A percentile compares a stretch with the other conserved stretches of the same genome.
Conservation (phyloP, 2,888 invertebrate species). For the Caenorhabditis sulstoni region DNA sequence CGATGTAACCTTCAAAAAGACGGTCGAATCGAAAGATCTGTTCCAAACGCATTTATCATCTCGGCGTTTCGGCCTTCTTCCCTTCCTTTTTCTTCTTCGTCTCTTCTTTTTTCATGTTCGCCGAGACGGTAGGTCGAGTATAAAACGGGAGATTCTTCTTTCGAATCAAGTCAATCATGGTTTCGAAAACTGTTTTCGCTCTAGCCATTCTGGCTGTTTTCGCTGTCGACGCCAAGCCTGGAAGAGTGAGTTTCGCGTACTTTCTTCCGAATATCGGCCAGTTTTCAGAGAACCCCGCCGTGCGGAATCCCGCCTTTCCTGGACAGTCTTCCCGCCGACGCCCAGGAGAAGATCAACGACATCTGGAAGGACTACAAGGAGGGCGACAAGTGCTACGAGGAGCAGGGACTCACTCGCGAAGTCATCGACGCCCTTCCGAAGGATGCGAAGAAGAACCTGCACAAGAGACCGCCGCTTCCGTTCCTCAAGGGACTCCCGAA, state of each 20-base stretch:
- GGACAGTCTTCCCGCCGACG: slow-evolving; percentile 65
- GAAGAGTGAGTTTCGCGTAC: slow-evolving; percentile 27
- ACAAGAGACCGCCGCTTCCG: slow-evolving; percentile 56
- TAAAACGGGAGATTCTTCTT: slow-evolving; percentile 12
- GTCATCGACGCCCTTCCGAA: slow-evolving; percentile 65
- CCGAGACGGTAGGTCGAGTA: slow-evolving; percentile 38
- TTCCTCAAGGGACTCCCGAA: slow-evolving; percentile 62
- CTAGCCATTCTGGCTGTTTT: slow-evolving; percentile 22
- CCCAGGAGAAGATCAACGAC: slow-evolving; percentile 62
- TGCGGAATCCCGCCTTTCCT: slow-evolving; percentile 69
- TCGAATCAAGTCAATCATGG: slow-evolving; percentile 22
- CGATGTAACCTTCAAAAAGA: slow-evolving; percentile 21
- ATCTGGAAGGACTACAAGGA: slow-evolving; percentile 72
- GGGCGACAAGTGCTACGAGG: slow-evolving; percentile 71
- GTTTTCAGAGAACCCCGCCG: slow-evolving; percentile 57
- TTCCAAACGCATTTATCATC: slow-evolving; percentile 48
- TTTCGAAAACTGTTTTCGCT: slow-evolving; percentile 24
- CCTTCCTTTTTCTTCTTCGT: slow-evolving; percentile 11
- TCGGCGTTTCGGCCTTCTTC: neutral
- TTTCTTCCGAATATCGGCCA: neutral
- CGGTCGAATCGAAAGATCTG: slow-evolving; percentile 44
- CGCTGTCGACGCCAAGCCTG: slow-evolving; percentile 48
- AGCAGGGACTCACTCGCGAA: slow-evolving; percentile 69
- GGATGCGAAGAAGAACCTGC: slow-evolving; percentile 54
- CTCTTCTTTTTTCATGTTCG: slow-evolving; percentile 16